Conservation (phyloP, 2,113 vertebrate genomes). For the Oncorhynchus masou region DNA sequence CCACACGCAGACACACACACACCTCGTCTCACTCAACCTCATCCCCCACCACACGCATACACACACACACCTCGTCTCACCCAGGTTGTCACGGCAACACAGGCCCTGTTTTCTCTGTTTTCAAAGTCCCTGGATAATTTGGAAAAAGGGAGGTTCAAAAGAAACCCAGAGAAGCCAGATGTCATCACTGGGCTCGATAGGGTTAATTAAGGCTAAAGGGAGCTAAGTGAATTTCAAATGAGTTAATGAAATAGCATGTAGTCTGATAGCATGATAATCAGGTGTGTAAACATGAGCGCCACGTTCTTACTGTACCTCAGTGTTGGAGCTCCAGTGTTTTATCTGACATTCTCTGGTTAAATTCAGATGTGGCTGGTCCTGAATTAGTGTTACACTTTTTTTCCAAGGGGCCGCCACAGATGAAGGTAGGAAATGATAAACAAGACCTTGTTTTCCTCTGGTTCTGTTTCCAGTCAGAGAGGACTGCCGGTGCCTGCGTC, state of each 20-base stretch:
- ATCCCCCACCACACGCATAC: background rate
- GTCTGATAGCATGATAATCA: background rate
- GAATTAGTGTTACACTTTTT: slow-evolving; percentile 1
- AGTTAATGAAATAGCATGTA: slow-evolving; percentile 12
- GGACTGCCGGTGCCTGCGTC: slow-evolving; percentile 31
- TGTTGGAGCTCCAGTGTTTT: background rate
- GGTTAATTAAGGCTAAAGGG: slow-evolving; percentile 11
- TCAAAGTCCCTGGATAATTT: background rate
- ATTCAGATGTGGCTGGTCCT: slow-evolving; percentile 13
- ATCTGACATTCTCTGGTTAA: slow-evolving; percentile 8
- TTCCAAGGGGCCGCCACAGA: slow-evolving; percentile 10
- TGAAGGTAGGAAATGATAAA: slow-evolving; percentile 35
- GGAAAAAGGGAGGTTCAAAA: background rate
- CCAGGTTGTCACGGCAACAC: background rate
- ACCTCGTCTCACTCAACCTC: background rate
- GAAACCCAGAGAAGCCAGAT: background rate
- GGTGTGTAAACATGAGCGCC: background rate
- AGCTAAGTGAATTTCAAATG: slow-evolving; percentile 1
- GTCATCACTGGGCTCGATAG: background rate
- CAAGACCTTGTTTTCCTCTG: slow-evolving; percentile 36
- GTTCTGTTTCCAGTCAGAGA: slow-evolving; percentile 45
- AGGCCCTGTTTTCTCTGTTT: slow-evolving; percentile 1
- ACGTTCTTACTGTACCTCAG: background rate
- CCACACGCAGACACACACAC: background rate
- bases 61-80: slow-evolving; percentile 1